These are phyloP conservation scores for Etheostoma spectabile DNA, from an alignment of 2,113 vertebrate species.

Conservation along the genomic window DNA sequence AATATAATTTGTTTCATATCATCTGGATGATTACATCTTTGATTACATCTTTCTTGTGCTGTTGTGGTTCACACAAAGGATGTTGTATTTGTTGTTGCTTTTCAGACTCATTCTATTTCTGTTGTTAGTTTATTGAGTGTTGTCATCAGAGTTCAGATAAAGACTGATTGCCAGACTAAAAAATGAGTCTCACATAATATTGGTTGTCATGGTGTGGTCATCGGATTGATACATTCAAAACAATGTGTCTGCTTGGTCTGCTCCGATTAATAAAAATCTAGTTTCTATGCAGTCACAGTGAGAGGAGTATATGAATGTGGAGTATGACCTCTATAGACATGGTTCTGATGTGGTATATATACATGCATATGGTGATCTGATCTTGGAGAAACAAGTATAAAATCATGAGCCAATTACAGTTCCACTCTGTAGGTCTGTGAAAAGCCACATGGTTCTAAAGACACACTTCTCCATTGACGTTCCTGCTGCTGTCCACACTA, in stretches of 20 bases:
- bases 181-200: slow-evolving; percentile 32
- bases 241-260: background rate
- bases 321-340: background rate
- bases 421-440: background rate
- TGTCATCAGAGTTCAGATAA: slow-evolving; percentile 21
- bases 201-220: background rate
- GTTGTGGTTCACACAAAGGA: background rate
- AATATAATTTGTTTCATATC: background rate
- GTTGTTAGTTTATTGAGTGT: slow-evolving; percentile 32
- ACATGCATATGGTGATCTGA: background rate
- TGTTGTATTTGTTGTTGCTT: background rate
- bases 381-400: background rate
- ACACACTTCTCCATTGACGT: background rate
- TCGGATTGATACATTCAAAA: slow-evolving; percentile 33
- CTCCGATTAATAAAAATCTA: slow-evolving; percentile 6
- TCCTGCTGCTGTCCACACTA: slow-evolving; percentile 9
- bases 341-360: background rate
- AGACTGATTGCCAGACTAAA: slow-evolving; percentile 40
- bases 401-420: background rate
- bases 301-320: background rate
- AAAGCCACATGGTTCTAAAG: background rate
- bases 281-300: slow-evolving; percentile 18
- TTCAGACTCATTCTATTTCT: slow-evolving; percentile 19
- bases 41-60: background rate
- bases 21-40: background rate